Conservation (phyloP, 2,113 vertebrate genomes). For the Acrocephalus kingi region DNA sequence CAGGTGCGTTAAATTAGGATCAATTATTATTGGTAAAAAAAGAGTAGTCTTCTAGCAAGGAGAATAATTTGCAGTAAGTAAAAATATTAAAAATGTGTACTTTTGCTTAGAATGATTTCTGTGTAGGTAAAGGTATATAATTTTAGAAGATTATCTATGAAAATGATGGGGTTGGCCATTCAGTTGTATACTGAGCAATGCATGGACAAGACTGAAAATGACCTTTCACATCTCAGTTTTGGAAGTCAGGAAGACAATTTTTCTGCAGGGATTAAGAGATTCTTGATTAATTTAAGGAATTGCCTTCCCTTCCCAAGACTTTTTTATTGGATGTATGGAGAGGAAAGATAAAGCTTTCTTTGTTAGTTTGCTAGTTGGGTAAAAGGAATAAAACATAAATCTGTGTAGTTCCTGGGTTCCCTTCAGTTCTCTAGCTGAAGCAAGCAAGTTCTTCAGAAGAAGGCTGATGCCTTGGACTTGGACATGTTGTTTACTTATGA, state of each 20-base stretch:
- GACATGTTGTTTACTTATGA: not conserved
- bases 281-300: not conserved
- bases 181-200: not conserved
- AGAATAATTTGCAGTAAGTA: not conserved
- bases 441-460: not conserved
- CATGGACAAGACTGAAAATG: not conserved
- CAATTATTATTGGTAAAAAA: not conserved
- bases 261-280: not conserved
- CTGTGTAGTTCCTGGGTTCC: not conserved
- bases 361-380: not conserved
- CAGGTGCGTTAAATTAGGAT: not conserved
- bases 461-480: not conserved
- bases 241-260: not conserved
- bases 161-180: not conserved
- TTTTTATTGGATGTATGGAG: not conserved
- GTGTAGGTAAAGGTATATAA: not conserved
- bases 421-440: not conserved
- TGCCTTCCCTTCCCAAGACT: not conserved
- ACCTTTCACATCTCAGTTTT: not conserved
- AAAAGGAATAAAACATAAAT: not conserved
- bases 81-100: not conserved
- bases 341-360: not conserved
- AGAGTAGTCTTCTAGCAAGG: not conserved
- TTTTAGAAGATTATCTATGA: not conserved
- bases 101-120: not conserved